phyloP scores from a whole-genome alignment of 2,113 vertebrate species.

The Oncorhynchus masou region DNA sequence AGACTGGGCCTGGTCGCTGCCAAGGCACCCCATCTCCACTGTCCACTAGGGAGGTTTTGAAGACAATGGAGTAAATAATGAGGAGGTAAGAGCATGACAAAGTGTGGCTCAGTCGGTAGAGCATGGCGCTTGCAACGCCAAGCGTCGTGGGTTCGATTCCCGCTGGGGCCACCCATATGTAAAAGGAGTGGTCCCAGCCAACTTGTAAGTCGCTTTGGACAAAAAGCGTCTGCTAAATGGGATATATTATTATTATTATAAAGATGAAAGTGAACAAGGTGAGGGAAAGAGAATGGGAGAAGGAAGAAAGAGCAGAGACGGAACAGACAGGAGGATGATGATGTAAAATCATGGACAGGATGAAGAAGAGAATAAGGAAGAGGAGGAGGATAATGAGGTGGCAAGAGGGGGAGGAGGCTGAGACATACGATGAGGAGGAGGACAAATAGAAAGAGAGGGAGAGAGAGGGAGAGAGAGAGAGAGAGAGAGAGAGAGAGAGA shows the following conservation, averaged over 20 bases:
- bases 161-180: too few species aligned
- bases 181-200: too few species aligned
- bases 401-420: background rate
- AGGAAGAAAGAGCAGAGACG: slow-evolving; percentile 18
- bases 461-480: slow-evolving; percentile 22
- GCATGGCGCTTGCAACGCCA: too few species aligned
- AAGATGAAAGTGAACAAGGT: slow-evolving; percentile 18
- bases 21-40: slow-evolving; percentile 15
- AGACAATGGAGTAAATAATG: background rate
- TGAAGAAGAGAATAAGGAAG: background rate
- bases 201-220: too few species aligned
- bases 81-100: background rate
- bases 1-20: slow-evolving; percentile 33
- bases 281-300: slow-evolving; percentile 18
- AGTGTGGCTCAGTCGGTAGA: too few species aligned
- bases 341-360: background rate
- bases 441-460: slow-evolving; percentile 15
- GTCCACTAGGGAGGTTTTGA: background rate
- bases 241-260: too few species aligned
- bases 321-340: too few species aligned
- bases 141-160: too few species aligned
- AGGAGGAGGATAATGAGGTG: too few species aligned
- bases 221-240: too few species aligned
- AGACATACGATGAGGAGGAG: background rate
- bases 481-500: slow-evolving; percentile 23